Evolutionary conservation across 2,888 invertebrate genomes (phyloP).

Genomic region (Hecatera dysodea): DNA sequence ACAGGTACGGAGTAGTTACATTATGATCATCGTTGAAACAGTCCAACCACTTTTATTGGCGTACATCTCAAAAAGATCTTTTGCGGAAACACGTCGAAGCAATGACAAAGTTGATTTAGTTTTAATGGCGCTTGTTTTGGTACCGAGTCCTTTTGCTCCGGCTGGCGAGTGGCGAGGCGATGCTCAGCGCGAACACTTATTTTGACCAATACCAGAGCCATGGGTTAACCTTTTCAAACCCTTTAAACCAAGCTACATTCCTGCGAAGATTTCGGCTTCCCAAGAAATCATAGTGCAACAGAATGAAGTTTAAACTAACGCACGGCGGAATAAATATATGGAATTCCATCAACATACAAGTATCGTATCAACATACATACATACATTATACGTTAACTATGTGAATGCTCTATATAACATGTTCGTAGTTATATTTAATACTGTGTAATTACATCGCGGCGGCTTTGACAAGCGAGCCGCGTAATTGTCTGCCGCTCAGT

Average conservation of each 20-base stretch:
- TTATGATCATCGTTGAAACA: no score
- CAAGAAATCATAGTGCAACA: neutral
- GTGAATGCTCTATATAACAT: conserved; percentile 15
- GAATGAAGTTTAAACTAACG: neutral
- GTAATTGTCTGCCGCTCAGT: conserved; percentile 59
- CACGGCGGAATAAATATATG: neutral
- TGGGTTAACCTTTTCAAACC: neutral
- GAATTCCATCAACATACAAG: conserved; percentile 1
- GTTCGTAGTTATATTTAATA: conserved; percentile 46
- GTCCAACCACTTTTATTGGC: no score
- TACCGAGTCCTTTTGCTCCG: no score
- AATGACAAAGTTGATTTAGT: no score
- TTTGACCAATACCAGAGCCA: neutral
- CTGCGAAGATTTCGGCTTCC: neutral
- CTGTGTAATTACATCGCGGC: conserved; percentile 57
- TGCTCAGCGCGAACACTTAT: no score
- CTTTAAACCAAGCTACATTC: neutral
- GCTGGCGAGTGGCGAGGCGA: no score
- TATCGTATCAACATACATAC: neutral
- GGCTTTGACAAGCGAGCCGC: conserved; percentile 65
- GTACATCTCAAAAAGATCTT: no score
- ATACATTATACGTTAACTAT: neutral
- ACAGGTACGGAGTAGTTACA: no score
- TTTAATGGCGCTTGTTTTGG: no score
- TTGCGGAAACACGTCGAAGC: no score